Evolutionary conservation across 2,888 invertebrate genomes (phyloP).

Genomic region (Drosophila imparisetae): DNA sequence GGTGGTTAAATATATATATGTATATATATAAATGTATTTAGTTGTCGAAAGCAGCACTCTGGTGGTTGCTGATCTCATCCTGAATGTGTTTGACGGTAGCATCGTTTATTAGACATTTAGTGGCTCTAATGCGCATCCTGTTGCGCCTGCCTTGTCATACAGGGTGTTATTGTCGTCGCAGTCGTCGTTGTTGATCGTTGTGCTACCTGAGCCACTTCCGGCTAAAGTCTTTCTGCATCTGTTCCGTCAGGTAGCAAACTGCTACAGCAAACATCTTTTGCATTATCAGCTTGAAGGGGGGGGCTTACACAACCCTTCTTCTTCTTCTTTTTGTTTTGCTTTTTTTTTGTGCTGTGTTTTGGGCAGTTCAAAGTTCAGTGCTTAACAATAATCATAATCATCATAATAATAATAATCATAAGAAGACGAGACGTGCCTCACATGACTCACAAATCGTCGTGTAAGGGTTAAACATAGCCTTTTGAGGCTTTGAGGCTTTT

Average conservation of each 20-base stretch:
- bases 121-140: constrained; percentile 78
- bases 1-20: constrained; percentile 34
- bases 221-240: constrained; percentile 39
- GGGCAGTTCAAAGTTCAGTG: constrained; percentile 68
- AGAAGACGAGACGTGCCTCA: constrained; percentile 34
- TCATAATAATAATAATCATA: constrained; percentile 35
- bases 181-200: constrained; percentile 3
- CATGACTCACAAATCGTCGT: constrained; percentile 34
- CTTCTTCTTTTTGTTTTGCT: constrained; percentile 13
- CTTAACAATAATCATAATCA: constrained; percentile 62
- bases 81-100: constrained; percentile 1
- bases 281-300: constrained; percentile 4
- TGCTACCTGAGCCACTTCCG: constrained; percentile 75
- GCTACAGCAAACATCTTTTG: constrained; percentile 15
- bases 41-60: constrained; percentile 8
- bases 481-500: constrained; percentile 8
- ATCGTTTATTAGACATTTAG: constrained; percentile 65
- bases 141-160: constrained; percentile 48
- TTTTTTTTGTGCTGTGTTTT: neutral
- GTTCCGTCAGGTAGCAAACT: constrained; percentile 37
- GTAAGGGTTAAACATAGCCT: constrained; percentile 40
- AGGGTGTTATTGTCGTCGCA: constrained; percentile 29
- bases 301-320: constrained; percentile 27
- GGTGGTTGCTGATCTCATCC: constrained; percentile 27
- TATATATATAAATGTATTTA: neutral